phyloP scores from a whole-genome alignment of 2,888 invertebrate genomes.

The Ophioninae sp. region DNA sequence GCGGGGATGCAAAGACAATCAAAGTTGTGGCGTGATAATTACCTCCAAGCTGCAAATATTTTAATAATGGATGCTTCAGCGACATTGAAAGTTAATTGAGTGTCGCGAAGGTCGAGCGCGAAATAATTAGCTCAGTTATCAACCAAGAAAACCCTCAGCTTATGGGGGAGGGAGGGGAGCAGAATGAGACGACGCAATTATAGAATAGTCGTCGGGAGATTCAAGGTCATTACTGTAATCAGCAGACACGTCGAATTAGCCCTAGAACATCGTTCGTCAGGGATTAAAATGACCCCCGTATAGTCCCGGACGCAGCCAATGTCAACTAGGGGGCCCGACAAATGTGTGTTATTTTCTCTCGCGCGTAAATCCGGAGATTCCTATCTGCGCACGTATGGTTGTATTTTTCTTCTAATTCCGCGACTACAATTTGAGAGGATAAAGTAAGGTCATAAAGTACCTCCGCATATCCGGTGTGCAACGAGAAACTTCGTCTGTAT shows the following conservation, averaged over 20 bases:
- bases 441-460: constrained; percentile 36
- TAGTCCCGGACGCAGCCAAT: constrained; percentile 47
- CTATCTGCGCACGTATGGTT: not conserved
- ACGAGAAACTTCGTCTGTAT: not conserved
- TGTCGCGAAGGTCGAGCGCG: constrained; percentile 14
- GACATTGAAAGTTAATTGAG: constrained; percentile 43
- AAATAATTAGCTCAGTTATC: constrained; percentile 43
- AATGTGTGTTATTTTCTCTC: constrained; percentile 41
- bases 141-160: not conserved
- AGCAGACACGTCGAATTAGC: not conserved
- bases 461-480: constrained; percentile 34
- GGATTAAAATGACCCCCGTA: not conserved
- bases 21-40: constrained; percentile 17
- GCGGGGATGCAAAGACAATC: not conserved
- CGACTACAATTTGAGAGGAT: constrained; percentile 42
- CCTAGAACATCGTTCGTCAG: not conserved
- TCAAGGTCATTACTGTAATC: constrained; percentile 47
- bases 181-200: constrained; percentile 4
- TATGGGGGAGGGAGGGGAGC: not conserved
- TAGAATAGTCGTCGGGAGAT: constrained; percentile 21
- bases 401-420: constrained; percentile 1
- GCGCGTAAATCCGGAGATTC: constrained; percentile 41
- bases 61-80: constrained; percentile 28
- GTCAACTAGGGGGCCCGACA: constrained; percentile 28
- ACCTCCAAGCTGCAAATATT: not conserved